Evolutionary conservation across 1,140 invertebrate genomes (phyloP).

Genomic region (Drosophila neocordata): DNA sequence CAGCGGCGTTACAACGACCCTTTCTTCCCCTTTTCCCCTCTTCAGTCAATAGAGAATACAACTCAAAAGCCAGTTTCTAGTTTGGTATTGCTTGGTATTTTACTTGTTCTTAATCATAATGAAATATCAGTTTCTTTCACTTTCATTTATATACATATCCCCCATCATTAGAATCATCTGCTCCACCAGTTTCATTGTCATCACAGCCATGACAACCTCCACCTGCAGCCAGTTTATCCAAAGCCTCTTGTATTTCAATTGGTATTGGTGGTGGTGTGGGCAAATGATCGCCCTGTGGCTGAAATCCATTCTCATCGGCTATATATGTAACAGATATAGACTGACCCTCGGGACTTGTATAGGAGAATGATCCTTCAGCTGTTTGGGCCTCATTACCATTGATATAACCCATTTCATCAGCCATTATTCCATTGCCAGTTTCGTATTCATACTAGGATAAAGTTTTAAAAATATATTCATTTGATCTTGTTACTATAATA

Average conservation of each 20-base stretch:
- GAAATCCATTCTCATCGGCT: conserved; percentile 92
- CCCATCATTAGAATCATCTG: conserved; percentile 34
- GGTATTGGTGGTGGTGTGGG: conserved; percentile 92
- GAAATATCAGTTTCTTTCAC: conserved; percentile 14
- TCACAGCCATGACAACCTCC: conserved; percentile 83
- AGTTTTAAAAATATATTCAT: background rate
- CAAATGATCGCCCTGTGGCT: conserved; percentile 88
- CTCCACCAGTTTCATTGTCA: conserved; percentile 82
- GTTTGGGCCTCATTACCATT: conserved; percentile 86
- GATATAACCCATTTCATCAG: conserved; percentile 87
- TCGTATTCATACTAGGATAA: conserved; percentile 83
- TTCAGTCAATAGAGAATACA: too few relatives aligned
- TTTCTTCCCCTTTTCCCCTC: too few relatives aligned
- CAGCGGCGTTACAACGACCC: conserved; percentile 28
- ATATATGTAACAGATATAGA: conserved; percentile 88
- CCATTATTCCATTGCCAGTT: conserved; percentile 88
- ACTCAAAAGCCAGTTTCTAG: conserved; percentile 47
- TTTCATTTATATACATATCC: conserved; percentile 60
- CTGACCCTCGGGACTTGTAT: conserved; percentile 89
- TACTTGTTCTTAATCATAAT: conserved; percentile 35
- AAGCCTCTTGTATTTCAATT: conserved; percentile 90
- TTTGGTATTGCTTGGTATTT: conserved; percentile 71
- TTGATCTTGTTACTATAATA: too few relatives aligned
- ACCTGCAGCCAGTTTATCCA: conserved; percentile 90
- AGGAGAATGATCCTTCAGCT: conserved; percentile 88